Base-by-base conservation (phyloP, 2,797 vertebrate species). In the Alfaro cultratus region DNA sequence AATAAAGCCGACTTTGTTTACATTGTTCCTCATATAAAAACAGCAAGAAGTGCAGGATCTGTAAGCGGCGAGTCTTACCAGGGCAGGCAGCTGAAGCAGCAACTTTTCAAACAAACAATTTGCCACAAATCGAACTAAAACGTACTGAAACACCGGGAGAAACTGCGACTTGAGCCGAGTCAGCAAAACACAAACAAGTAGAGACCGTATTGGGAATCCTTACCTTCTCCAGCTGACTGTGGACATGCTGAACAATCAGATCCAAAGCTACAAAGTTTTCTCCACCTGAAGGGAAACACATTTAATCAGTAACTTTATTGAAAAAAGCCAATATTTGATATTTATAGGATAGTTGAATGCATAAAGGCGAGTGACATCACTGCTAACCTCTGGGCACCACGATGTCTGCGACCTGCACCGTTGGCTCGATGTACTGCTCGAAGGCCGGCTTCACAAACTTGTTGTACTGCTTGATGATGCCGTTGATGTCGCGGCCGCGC, bases 221-320 rank as follows among this genome's bases (percentile, higher is more conserved):
- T 87, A 97, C 96, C 96, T 96, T 97, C 88, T 97, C 96, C 74
- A 97, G 94, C 83, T 97, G 96, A 87, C 96, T 96, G 91, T 97
- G 96, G 45, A 97, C 96, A 0, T 97, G 96, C 82, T 97, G 96
- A 36, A 97, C 96, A 8, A 97, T 97, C 82, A 97, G 80, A 83
- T 97, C 96, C 87, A 97, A 83, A 0, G 96, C 96, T 12, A 97
- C 96, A 89, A 96, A 96, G 90, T 97, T 97, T 62, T 97, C 96
- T n/a, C 96, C 96, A 34, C 96, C 96, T 97, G 88, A 1, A 80
- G 31, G 86, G 9, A 45, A 76, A 3, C 68, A 9, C 43, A 29
- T 71, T n/a, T n/a, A 71, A 45, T 71, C 26, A 8, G 41, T 16
- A 43, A 68, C 67, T 43, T 68, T 26, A 41, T 4, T 41, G 39